These are phyloP conservation scores for Noctuana brunneofusca DNA, from an alignment of 2,888 invertebrate genomes.

Conservation along the genomic window DNA sequence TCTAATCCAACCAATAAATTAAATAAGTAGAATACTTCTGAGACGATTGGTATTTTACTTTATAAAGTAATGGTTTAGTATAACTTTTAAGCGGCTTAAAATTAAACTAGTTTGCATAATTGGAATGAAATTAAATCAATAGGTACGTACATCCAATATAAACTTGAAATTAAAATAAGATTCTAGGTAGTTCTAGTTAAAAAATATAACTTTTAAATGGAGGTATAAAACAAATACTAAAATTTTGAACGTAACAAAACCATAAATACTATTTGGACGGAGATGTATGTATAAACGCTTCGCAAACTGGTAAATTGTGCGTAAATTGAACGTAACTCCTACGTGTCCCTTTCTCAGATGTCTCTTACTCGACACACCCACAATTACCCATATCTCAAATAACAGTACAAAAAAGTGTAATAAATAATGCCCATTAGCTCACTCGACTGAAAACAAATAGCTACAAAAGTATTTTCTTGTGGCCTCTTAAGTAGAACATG, in stretches of 20 bases:
- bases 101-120: background rate
- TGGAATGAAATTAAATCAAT: background rate
- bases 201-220: background rate
- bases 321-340: constrained; percentile 51
- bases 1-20: background rate
- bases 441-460: constrained; percentile 54
- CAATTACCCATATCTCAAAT: constrained; percentile 40
- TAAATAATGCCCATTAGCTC: constrained; percentile 71
- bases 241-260: constrained; percentile 31
- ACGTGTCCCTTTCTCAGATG: constrained; percentile 42
- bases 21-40: no score
- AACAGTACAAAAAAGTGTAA: constrained; percentile 52
- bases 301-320: constrained; percentile 69
- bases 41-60: no score
- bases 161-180: background rate
- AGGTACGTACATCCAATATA: background rate
- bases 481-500: constrained; percentile 32
- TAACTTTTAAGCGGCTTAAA: background rate
- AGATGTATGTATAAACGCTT: constrained; percentile 63
- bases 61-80: no score
- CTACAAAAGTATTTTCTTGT: constrained; percentile 35
- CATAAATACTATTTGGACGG: constrained; percentile 68
- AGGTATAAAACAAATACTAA: constrained; percentile 2
- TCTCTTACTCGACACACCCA: constrained; percentile 36
- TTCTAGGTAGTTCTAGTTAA: background rate